A percentile compares a stretch with the other conserved stretches of the same genome.
These are phyloP conservation scores for Pseudotriccus pelzelni DNA, from an alignment of 2,797 vertebrate genomes.

Conservation along the genomic window DNA sequence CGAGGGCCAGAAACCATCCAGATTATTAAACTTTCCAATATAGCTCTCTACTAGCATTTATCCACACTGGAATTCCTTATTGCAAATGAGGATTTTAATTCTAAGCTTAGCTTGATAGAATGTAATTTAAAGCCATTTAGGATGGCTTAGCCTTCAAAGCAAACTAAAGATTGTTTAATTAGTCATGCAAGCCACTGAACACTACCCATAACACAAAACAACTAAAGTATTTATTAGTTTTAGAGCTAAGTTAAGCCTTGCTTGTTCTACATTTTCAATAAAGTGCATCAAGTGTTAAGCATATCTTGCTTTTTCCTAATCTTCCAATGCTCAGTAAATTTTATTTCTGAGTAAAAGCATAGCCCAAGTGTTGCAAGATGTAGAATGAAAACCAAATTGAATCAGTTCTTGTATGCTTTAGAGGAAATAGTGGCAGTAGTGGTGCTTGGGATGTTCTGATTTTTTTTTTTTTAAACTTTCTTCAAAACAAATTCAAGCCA, in stretches of 20 bases:
- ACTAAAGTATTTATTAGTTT: conserved; percentile 72
- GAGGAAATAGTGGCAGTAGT: not conserved
- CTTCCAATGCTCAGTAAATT: conserved; percentile 64
- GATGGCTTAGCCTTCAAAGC: conserved; percentile 74
- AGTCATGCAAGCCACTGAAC: conserved; percentile 66
- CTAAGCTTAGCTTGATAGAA: conserved; percentile 69
- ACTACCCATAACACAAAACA: conserved; percentile 62
- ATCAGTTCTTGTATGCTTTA: not conserved
- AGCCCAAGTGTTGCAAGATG: not conserved
- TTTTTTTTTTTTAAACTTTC: not conserved
- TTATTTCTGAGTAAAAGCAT: conserved; percentile 41
- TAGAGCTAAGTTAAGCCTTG: conserved; percentile 58
- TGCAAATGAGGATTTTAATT: conserved; percentile 72
- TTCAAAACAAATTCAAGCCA: not conserved
- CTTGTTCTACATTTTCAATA: conserved; percentile 64
- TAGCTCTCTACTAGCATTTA: conserved; percentile 32
- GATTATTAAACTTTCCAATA: conserved; percentile 27
- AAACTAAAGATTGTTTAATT: conserved; percentile 73
- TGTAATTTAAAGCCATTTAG: conserved; percentile 75
- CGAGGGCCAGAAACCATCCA: not conserved
- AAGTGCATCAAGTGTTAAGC: conserved; percentile 61
- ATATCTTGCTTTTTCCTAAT: conserved; percentile 60
- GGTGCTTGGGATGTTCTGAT: not conserved
- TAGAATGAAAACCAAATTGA: conserved; percentile 8
- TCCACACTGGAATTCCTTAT: conserved; percentile 64